Percentiles rank a stretch among this genome's conserved stretches.
These are phyloP conservation scores for Pseudorectes ferrugineus DNA, from an alignment of 2,113 vertebrate species.

Conservation along the genomic window DNA sequence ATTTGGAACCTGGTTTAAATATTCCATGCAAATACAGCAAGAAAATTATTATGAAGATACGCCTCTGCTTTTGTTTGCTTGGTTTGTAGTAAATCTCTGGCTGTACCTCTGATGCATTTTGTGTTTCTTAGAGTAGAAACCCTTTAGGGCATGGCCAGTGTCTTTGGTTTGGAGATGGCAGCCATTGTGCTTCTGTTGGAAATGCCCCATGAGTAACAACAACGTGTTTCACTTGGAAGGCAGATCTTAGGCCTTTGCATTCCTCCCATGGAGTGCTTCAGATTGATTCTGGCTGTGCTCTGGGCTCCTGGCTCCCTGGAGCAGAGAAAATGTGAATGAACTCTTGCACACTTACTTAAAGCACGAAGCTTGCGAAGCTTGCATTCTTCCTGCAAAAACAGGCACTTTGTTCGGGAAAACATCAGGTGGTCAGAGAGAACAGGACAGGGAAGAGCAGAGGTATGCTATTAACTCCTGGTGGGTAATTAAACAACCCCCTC, in stretches of 20 bases:
- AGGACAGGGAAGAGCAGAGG: not conserved
- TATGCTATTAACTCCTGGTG: not conserved
- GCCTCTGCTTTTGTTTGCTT: not conserved
- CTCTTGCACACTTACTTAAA: not conserved
- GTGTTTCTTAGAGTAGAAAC: not conserved
- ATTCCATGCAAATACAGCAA: not conserved
- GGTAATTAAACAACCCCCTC: not conserved
- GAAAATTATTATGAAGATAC: not conserved
- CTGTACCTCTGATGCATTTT: not conserved
- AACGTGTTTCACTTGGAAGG: slow-evolving; percentile 9
- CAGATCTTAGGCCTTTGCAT: slow-evolving; percentile 6
- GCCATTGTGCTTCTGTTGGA: not conserved
- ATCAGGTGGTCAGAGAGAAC: not conserved
- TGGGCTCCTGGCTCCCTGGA: not conserved
- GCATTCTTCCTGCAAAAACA: not conserved
- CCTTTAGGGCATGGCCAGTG: not conserved
- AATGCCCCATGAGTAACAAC: not conserved
- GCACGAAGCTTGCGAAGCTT: not conserved
- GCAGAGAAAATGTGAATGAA: not conserved
- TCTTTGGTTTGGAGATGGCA: not conserved
- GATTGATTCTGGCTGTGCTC: not conserved
- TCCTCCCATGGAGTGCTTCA: not conserved
- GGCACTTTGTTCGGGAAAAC: not conserved
- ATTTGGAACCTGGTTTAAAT: not conserved
- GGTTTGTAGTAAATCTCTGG: not conserved